Evolutionary conservation across 2,888 invertebrate genomes (phyloP), one percentile per base, ranked within the genome.

Genomic region (Coremacera marginata): DNA sequence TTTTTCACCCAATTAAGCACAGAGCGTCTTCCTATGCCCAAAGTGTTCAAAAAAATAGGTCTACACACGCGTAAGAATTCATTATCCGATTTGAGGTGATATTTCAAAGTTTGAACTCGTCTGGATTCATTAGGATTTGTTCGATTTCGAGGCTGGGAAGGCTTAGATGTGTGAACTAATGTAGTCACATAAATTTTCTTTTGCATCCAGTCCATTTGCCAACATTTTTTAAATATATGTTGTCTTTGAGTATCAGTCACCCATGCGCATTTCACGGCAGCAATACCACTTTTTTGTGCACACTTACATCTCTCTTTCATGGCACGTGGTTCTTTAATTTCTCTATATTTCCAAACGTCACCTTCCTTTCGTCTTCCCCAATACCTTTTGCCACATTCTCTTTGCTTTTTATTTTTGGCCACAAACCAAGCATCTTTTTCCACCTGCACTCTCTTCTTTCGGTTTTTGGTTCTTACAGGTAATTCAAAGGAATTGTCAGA

Each of bases 311-410:
- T 31, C 31, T 31, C 31, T 31, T 31, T 31, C 31, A 31, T 31
- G 31, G 31, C 31, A 31, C 31, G 31, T 31, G 31, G 31, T 31
- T 31, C 31, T 31, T 31, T 31, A 31, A 31, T 31, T 31, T 31
- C 31, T 31, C 31, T 31, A 31, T 31, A 31, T 31, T 31, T 31
- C 31, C 31, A 31, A 31, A 31, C 31, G 31, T 31, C 31, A 63
- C 63, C 62, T 73, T 74, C 70, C 70, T 55, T 70, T 62, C 70
- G 62, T 74, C 74, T 74, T 70, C 77, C 74, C 49, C 62, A 74
- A 77, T 77, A 70, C 57, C 55, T 55, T 67, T 65, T 57, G 51
- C 57, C 76, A 25, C 70, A 44, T 72, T 22, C 72, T 77, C 55
- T 65, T 70, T 51, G 34, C 52, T 65, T 31, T 71, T 63, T 71